These are phyloP conservation scores for Hedya salicella DNA, from an alignment of 2,888 invertebrate species.

Conservation along the genomic window DNA sequence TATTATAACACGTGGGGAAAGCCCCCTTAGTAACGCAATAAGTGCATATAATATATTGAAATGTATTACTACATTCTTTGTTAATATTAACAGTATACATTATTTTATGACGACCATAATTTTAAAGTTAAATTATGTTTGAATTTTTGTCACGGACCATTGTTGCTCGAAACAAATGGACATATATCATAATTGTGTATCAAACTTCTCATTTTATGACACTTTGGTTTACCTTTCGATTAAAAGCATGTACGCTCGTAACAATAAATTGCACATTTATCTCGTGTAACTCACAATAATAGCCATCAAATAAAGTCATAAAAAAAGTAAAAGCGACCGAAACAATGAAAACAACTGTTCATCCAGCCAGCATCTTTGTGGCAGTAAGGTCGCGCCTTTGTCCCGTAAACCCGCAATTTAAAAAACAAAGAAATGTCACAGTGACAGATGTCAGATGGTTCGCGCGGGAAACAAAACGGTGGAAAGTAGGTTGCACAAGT, in stretches of 20 bases:
- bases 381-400: slow-evolving; percentile 31
- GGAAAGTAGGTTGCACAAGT: slow-evolving; percentile 66
- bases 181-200: too few species aligned
- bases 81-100: too few species aligned
- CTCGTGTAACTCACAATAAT: neutral
- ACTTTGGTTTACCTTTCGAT: too few species aligned
- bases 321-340: slow-evolving; percentile 33
- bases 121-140: too few species aligned
- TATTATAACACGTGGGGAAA: too few species aligned
- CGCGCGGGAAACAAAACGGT: slow-evolving; percentile 64
- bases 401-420: slow-evolving; percentile 50
- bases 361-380: slow-evolving; percentile 14
- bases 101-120: too few species aligned
- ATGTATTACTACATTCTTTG: too few species aligned
- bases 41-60: too few species aligned
- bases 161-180: too few species aligned
- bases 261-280: neutral
- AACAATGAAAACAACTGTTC: slow-evolving; percentile 27
- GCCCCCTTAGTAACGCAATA: too few species aligned
- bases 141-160: too few species aligned
- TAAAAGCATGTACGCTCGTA: neutral
- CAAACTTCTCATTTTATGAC: too few species aligned
- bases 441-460: slow-evolving; percentile 61
- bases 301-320: neutral
- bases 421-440: slow-evolving; percentile 60